A percentile compares a stretch with the other conserved stretches of the same genome.
Conservation (phyloP, 2,113 vertebrate genomes). For the Poeciliopsis turrubarensis region DNA sequence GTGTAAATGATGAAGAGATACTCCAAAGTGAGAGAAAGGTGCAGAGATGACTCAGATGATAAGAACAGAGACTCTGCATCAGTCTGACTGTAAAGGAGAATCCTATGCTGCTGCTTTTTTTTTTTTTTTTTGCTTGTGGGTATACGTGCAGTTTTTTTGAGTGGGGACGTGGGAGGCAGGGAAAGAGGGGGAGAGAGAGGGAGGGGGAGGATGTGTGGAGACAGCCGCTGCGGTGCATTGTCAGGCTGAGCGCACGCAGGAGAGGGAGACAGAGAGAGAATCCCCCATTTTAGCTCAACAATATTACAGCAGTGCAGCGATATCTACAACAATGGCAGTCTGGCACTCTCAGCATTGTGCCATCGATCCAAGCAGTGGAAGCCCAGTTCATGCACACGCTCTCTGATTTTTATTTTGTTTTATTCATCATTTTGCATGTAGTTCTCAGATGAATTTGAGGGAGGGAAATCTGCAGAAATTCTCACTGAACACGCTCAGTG, state of each 20-base stretch:
- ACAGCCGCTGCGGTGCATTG: slow-evolving; percentile 79
- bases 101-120: slow-evolving; percentile 39
- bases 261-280: slow-evolving; percentile 74
- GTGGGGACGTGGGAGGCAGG: slow-evolving; percentile 25
- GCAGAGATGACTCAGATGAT: slow-evolving; percentile 45
- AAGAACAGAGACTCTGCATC: slow-evolving; percentile 55
- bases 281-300: slow-evolving; percentile 77
- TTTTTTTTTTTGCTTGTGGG: slow-evolving; percentile 37
- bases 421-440: not conserved
- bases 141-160: slow-evolving; percentile 37
- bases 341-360: slow-evolving; percentile 31
- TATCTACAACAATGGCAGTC: slow-evolving; percentile 73
- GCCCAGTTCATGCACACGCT: slow-evolving; percentile 38
- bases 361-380: slow-evolving; percentile 61
- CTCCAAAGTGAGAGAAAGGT: slow-evolving; percentile 28
- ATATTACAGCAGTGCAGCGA: slow-evolving; percentile 77
- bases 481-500: not conserved
- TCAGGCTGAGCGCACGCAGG: slow-evolving; percentile 68
- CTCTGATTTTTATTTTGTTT: slow-evolving; percentile 27
- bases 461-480: not conserved
- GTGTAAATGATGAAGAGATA: slow-evolving; percentile 16
- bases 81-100: slow-evolving; percentile 55
- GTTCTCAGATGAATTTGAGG: not conserved
- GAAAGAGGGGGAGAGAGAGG: slow-evolving; percentile 17
- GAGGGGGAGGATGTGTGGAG: slow-evolving; percentile 45